Base-by-base conservation (phyloP, 2,113 vertebrate species). In the Geococcyx californianus region DNA sequence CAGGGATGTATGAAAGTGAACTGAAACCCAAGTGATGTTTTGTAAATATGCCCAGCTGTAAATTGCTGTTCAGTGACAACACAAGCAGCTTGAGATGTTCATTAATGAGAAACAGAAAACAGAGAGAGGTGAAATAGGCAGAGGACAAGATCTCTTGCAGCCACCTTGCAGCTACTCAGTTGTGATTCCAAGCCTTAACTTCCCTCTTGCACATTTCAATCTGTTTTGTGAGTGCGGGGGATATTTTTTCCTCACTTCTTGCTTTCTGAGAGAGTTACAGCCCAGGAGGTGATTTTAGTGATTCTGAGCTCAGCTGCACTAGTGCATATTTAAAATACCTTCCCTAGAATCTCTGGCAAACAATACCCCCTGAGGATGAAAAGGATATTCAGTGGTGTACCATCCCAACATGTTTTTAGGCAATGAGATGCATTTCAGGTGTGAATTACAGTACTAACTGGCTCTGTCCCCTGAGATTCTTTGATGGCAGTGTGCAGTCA, bases 121-220 rank as follows among this genome's bases (percentile, higher is more conserved):
- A 16, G 18, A 67, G 51, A 49, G 9, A 45, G 6, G 11, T 42
- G 33, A 72, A 75, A 64, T n/a, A 83, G 29, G 24, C 86, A 76
- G 26, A 79, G 5, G 29, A 42, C 11, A 59, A 45, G 29, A 56
- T 38, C 25, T 52, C 31, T 58, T 83, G 54, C 6, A 66, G 31
- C 24, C 9, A 34, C 20, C 49, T 45, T 76, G n/a, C n/a, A 83
- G 66, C 9, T 31, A 36, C 23, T 0, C 11, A n/a, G 0, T 2
- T 54, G 23, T 73, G 40, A 76, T 73, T 93, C 49, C 33, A 34
- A 10, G 14, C 64, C 7, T 8, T 64, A 34, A 42, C 34, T 70
- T 74, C 14, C 54, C 8, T 62, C 24, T 64, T 89, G 28, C 15
- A 52, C 49, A 33, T 68, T 56, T 88, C 31, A 47, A 10, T 59